Evolutionary conservation across 2,888 invertebrate species (phyloP).

Genomic region (Catocala fraxini): DNA sequence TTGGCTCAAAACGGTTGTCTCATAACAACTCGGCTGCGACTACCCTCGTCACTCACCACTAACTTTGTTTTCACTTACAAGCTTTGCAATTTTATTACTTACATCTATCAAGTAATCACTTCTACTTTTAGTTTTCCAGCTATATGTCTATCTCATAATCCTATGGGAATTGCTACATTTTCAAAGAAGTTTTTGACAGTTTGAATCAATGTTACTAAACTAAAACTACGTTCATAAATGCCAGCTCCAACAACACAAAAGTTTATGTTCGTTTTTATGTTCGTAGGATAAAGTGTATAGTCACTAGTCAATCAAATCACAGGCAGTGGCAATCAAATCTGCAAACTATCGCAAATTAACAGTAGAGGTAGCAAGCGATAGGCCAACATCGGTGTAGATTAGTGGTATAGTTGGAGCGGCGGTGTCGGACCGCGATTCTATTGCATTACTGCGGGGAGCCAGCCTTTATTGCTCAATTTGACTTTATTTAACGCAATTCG

Average conservation of each 20-base stretch:
- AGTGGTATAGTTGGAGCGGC: conserved; percentile 70
- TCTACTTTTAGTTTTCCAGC: conserved; percentile 28
- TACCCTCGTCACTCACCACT: conserved; percentile 73
- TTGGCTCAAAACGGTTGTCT: conserved; percentile 73
- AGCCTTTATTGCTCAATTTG: conserved; percentile 88
- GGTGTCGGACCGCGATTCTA: conserved; percentile 73
- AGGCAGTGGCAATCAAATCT: not conserved
- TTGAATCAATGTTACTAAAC: not conserved
- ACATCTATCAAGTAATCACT: conserved; percentile 28
- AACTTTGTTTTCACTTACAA: conserved; percentile 75
- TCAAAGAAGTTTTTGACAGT: not conserved
- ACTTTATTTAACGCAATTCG: conserved; percentile 86
- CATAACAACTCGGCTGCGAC: conserved; percentile 69
- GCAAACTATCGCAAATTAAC: conserved; percentile 23
- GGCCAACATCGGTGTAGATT: conserved; percentile 67
- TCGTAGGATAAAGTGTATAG: too few species aligned
- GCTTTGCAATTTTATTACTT: conserved; percentile 45
- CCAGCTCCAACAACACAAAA: too few species aligned
- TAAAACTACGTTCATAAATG: not conserved
- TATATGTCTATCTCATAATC: conserved; percentile 22
- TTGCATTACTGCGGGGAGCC: conserved; percentile 82
- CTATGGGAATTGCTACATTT: conserved; percentile 9
- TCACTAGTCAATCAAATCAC: not conserved
- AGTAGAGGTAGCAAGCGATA: conserved; percentile 36
- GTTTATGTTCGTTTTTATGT: too few species aligned